Evolutionary conservation across 2,797 vertebrate species (phyloP).

Genomic region (Neopelma chrysocephalum): DNA sequence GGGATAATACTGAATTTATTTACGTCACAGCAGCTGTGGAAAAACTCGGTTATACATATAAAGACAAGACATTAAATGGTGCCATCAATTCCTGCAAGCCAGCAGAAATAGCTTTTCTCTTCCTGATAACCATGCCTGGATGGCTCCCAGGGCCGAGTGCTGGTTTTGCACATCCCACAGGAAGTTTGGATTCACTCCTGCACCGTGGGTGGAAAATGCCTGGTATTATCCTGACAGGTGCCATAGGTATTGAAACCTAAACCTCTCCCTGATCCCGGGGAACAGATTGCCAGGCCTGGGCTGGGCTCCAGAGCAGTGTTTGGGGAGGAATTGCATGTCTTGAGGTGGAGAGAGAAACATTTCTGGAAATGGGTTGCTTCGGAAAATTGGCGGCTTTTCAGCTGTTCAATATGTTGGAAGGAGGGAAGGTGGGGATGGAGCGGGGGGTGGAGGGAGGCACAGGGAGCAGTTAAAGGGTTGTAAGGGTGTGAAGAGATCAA

Average conservation of each 20-base stretch:
- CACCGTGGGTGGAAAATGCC: conserved; percentile 38
- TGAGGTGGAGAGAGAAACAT: conserved; percentile 44
- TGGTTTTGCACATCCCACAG: conserved; percentile 58
- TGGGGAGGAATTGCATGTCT: conserved; percentile 35
- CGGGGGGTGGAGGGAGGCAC: neutral
- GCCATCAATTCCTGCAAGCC: conserved; percentile 59
- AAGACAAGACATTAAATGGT: conserved; percentile 49
- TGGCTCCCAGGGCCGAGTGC: conserved; percentile 50
- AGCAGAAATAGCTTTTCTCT: conserved; percentile 59
- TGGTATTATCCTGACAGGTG: conserved; percentile 47
- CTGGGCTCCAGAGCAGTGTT: conserved; percentile 46
- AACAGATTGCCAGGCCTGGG: conserved; percentile 56
- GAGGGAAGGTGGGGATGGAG: neutral
- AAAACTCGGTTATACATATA: conserved; percentile 42
- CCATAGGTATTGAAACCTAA: conserved; percentile 60
- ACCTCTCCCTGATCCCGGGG: conserved; percentile 15
- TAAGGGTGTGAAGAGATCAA: neutral
- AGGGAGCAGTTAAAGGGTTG: neutral
- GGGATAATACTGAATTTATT: conserved; percentile 45
- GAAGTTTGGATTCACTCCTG: conserved; percentile 63
- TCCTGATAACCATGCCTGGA: conserved; percentile 25
- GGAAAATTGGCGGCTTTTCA: conserved; percentile 10
- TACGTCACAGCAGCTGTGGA: conserved; percentile 43
- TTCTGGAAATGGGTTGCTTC: conserved; percentile 45
- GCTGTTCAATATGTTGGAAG: neutral